These are phyloP conservation scores for Stegana nigrithorax DNA, from an alignment of 2,888 invertebrate species.

Conservation along the genomic window DNA sequence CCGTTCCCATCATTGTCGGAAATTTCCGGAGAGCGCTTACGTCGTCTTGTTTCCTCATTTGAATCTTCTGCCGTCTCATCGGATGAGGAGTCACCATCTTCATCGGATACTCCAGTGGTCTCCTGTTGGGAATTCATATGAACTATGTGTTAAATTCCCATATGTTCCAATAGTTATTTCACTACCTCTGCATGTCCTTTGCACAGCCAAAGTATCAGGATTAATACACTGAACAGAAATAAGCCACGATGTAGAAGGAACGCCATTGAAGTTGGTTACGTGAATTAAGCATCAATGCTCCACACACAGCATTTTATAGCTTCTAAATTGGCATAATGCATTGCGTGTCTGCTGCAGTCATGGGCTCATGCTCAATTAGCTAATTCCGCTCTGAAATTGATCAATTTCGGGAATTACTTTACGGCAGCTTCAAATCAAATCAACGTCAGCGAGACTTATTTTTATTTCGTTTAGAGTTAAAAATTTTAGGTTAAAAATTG, in stretches of 20 bases:
- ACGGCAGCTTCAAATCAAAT: too few relatives aligned
- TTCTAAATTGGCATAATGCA: background rate
- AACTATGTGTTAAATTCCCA: background rate
- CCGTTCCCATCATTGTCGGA: background rate
- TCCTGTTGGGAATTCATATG: background rate
- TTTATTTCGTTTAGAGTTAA: too few relatives aligned
- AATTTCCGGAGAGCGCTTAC: constrained; percentile 29
- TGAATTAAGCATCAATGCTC: background rate
- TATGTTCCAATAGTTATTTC: background rate
- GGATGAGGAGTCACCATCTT: constrained; percentile 56
- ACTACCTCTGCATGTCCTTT: background rate
- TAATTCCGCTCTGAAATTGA: background rate
- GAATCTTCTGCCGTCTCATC: constrained; percentile 59
- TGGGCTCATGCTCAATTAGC: background rate
- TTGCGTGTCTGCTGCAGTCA: background rate
- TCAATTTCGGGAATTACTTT: too few relatives aligned
- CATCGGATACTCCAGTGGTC: constrained; percentile 23
- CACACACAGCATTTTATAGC: background rate
- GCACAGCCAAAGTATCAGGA: background rate
- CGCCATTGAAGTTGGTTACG: too few relatives aligned
- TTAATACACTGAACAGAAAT: background rate
- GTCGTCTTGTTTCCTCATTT: constrained; percentile 36
- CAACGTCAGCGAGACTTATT: too few relatives aligned
- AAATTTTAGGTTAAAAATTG: too few relatives aligned
- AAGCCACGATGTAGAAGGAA: background rate